These are phyloP conservation scores for Noctua fimbriata DNA, from an alignment of 2,888 invertebrate species.

Conservation along the genomic window DNA sequence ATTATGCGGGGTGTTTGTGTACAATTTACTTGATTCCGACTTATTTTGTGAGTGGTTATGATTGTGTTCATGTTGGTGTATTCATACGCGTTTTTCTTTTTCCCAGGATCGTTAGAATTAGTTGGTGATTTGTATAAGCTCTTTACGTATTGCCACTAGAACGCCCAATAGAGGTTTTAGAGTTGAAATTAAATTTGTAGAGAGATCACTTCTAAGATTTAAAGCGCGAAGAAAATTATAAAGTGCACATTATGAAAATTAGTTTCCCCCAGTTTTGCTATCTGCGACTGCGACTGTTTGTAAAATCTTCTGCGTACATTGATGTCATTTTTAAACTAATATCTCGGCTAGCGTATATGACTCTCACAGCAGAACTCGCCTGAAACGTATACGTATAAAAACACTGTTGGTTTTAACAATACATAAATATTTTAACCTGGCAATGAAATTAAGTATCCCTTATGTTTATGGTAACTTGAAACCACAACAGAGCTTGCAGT, in stretches of 20 bases:
- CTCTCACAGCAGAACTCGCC: neutral
- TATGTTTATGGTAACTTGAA: neutral
- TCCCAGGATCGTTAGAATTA: constrained; percentile 56
- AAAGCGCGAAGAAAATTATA: neutral
- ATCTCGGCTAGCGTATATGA: neutral
- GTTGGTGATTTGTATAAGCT: too few species aligned
- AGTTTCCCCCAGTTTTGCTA: too few species aligned
- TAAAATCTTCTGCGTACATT: neutral
- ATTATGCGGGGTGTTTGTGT: constrained; percentile 87
- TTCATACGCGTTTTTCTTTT: constrained; percentile 38
- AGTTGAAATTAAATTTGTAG: neutral
- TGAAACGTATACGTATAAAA: neutral
- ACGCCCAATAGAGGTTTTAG: too few species aligned
- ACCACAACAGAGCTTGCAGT: neutral
- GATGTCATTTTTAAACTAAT: neutral
- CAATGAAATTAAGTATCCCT: neutral
- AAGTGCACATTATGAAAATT: neutral
- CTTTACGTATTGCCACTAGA: neutral
- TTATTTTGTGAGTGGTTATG: constrained; percentile 71
- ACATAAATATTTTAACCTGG: neutral
- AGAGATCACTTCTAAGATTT: neutral
- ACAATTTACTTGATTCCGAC: constrained; percentile 75
- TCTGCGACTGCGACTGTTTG: neutral
- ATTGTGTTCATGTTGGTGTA: constrained; percentile 58
- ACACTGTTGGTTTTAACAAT: neutral